Base-by-base conservation (phyloP, 2,797 vertebrate genomes). In the Argentina silus region DNA sequence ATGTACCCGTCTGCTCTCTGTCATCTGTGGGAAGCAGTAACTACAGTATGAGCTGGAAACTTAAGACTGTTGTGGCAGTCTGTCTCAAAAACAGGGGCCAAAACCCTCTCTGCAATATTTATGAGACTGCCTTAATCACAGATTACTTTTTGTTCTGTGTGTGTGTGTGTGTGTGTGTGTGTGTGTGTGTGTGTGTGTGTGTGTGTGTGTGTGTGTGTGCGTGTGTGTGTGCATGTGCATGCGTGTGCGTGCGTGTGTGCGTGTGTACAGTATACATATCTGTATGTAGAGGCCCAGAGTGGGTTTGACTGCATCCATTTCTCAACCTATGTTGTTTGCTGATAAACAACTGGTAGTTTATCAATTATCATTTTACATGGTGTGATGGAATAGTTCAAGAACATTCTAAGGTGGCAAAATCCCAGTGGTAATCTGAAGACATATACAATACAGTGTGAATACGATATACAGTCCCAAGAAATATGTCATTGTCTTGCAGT, bases 31-130 rank as follows among this genome's bases (percentile, higher is more conserved):
- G 81, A 89, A 78, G 75, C 80, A 81, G 88, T 81, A 67, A 71
- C 79, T 79, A 76, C 14, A n/a, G 79, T 71, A 65, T 81, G 80
- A 86, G 84, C 77, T 81, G 90, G 93, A 89, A 94, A 92, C 90
- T 91, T 73, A 88, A 94, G 95, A 96, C 95, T 96, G 94, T 95
- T 94, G 76, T 92, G 95, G 95, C 93, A 94, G 95, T 95, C 94
- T 93, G 93, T 95, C 93, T 95, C 93, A 94, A 93, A 94, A 94
- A 95, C 91, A 93, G 95, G 95, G 95, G 96, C 95, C 95, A 95
- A 95, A 96, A 95, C 84, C 86, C 95, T 96, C 95, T 96, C 94
- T 97, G 96, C 96, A 98, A 98, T 98, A 98, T 95, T 93, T 94
- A 94, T 95, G 88, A 89, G 95, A 97, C 97, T 96, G 97, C 98